These are phyloP conservation scores for human DNA, from an alignment of 2,113 vertebrate species.

Conservation along the genomic window GRCh38 chr6:162659501-162660000, in stretches of 20 bases:
- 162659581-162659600: constrained; percentile 80
- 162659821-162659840: constrained; percentile 3
- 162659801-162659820: constrained; percentile 10
- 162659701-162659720: not conserved
- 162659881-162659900: not conserved
- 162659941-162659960: not conserved
- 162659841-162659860: not conserved
- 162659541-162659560: constrained; percentile 89
- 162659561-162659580: constrained; percentile 86
- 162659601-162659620: constrained; percentile 80
- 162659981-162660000: not conserved
- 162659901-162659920: not conserved
- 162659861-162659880: not conserved
- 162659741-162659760: constrained; percentile 37
- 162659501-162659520: constrained; percentile 87
- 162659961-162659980: not conserved
- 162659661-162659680: not conserved
- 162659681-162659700: not conserved
- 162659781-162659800: constrained; percentile 42
- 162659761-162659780: not conserved
- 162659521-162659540: constrained; percentile 81
- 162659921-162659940: not conserved
- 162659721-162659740: not conserved
- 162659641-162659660: constrained; percentile 75
- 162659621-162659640: constrained; percentile 49